Percentiles rank a stretch among this genome's conserved stretches.
Evolutionary conservation across 2,113 vertebrate species (phyloP).

Genomic region (Cervus canadensis): DNA sequence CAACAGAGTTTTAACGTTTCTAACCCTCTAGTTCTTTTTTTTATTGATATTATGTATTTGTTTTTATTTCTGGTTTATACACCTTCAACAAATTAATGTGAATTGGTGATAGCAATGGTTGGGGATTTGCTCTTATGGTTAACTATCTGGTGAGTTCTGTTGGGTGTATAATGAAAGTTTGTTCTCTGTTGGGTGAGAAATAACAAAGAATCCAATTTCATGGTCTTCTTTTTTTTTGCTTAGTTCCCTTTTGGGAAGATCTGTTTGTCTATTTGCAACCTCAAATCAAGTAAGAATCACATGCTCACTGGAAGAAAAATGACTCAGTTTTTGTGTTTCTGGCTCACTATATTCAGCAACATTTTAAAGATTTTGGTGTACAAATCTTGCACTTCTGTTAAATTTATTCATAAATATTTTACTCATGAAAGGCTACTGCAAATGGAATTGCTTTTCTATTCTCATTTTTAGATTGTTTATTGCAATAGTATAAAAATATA

Average conservation of each 20-base stretch:
- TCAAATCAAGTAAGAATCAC: not conserved
- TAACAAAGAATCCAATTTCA: not conserved
- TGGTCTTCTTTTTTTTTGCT: not conserved
- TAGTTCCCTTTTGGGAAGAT: not conserved
- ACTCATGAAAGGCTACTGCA: not conserved
- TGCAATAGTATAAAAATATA: not conserved
- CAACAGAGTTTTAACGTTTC: not conserved
- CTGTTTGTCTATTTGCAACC: not conserved
- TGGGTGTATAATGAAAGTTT: not conserved
- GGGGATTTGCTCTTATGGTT: not conserved
- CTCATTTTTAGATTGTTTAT: not conserved
- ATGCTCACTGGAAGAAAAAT: not conserved
- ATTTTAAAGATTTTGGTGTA: not conserved
- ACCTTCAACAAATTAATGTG: not conserved
- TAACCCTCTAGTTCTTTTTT: not conserved
- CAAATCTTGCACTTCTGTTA: not conserved
- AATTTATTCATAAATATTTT: not conserved
- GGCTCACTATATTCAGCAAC: not conserved
- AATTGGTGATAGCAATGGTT: rapidly evolving
- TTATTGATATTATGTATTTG: not conserved
- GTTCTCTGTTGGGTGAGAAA: not conserved
- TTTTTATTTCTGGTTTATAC: not conserved
- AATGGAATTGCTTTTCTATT: not conserved
- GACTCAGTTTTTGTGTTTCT: not conserved
- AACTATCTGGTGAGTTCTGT: not conserved